Conservation (phyloP, 2,113 vertebrate species). For the Leptobrachium leishanense region DNA sequence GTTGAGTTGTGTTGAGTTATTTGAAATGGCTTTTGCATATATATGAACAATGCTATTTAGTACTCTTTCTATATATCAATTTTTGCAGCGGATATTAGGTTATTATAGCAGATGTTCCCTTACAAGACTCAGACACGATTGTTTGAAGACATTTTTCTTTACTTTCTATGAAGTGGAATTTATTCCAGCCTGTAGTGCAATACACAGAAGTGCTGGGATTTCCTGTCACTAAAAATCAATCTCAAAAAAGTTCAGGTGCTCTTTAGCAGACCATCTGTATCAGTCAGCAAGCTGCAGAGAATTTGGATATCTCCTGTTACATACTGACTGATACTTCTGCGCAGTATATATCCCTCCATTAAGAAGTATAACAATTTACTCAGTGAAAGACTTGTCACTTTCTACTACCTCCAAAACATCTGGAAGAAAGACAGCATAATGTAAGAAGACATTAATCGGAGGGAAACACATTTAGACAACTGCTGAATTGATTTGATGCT, state of each 20-base stretch:
- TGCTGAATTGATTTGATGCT: constrained; percentile 34
- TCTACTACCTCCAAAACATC: constrained; percentile 26
- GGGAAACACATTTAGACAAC: constrained; percentile 32
- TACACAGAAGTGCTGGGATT: constrained; percentile 28
- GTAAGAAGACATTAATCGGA: constrained; percentile 28
- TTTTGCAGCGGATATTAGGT: not conserved
- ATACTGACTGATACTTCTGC: not conserved
- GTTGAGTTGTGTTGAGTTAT: too few relatives aligned
- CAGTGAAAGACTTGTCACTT: constrained; percentile 29
- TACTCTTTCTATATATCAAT: not conserved
- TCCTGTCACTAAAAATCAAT: constrained; percentile 33
- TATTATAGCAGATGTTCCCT: not conserved
- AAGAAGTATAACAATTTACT: constrained; percentile 10
- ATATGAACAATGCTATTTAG: too few relatives aligned
- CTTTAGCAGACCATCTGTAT: not conserved
- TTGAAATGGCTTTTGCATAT: too few relatives aligned
- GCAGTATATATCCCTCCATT: constrained; percentile 6
- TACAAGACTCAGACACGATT: not conserved
- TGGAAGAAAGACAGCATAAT: constrained; percentile 12
- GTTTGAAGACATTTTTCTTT: not conserved
- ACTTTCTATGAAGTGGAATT: constrained; percentile 13
- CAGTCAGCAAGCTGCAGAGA: not conserved
- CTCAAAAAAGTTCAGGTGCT: constrained; percentile 23
- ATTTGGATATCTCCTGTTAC: constrained; percentile 1
- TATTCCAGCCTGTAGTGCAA: constrained; percentile 1